Percentiles rank a stretch among this genome's conserved stretches.
phyloP scores from a whole-genome alignment of 2,113 vertebrate genomes.

The Pseudorectes ferrugineus region DNA sequence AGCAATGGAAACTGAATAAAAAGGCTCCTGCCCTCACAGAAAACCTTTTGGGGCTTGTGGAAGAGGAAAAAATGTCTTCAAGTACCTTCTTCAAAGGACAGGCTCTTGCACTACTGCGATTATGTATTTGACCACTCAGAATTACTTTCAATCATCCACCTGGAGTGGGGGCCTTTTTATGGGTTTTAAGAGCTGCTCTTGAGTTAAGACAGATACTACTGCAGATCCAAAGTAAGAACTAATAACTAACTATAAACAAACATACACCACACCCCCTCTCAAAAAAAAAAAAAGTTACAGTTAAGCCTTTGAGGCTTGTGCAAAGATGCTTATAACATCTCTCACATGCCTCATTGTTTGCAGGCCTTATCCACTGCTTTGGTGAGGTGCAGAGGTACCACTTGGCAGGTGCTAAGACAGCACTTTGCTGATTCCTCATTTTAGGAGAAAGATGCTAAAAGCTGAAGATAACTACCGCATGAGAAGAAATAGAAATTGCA shows the following conservation, averaged over 20 bases:
- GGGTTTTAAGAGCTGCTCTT: not conserved
- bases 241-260: not conserved
- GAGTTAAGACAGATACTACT: not conserved
- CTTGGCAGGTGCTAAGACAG: not conserved
- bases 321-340: not conserved
- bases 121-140: not conserved
- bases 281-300: not conserved
- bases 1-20: not conserved
- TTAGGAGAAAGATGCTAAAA: not conserved
- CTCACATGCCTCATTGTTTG: not conserved
- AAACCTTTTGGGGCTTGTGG: not conserved
- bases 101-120: not conserved
- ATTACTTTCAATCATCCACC: not conserved
- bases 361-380: not conserved
- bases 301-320: not conserved
- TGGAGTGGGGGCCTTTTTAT: rapidly evolving
- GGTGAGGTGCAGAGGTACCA: not conserved
- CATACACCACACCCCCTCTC: rapidly evolving
- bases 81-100: not conserved
- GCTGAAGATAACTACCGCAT: not conserved
- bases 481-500: not conserved
- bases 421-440: not conserved
- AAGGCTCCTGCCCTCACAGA: not conserved
- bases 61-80: not conserved
- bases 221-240: not conserved